Conservation (phyloP, 2,797 vertebrate genomes). For the Morelia viridis region DNA sequence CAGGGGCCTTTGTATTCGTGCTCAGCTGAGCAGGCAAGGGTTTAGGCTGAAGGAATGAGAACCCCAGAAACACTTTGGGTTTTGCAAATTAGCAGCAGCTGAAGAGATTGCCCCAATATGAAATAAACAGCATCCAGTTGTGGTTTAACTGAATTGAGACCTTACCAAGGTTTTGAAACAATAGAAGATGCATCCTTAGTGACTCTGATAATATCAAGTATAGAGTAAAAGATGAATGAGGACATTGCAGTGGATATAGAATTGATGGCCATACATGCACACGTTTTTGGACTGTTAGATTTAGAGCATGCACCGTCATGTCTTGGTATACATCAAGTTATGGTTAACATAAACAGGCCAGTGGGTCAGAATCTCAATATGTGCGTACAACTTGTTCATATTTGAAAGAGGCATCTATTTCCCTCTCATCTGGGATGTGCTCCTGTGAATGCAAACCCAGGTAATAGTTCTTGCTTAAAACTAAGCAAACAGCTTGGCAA, state of each 20-base stretch:
- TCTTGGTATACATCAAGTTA: neutral
- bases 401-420: neutral
- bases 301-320: neutral
- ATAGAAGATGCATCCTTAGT: neutral
- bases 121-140: constrained; percentile 29
- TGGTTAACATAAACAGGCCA: neutral
- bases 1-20: constrained; percentile 25
- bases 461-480: neutral
- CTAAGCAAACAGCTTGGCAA: no score
- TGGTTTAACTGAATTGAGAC: neutral
- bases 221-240: neutral
- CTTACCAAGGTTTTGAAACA: constrained; percentile 27
- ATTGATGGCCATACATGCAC: neutral
- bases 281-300: neutral
- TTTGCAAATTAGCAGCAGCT: neutral
- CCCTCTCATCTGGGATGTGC: neutral
- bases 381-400: neutral
- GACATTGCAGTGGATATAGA: neutral
- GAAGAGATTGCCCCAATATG: constrained; percentile 5
- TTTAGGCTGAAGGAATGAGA: constrained; percentile 33
- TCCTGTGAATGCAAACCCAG: neutral
- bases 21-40: neutral
- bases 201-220: neutral
- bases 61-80: constrained; percentile 3
- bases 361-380: neutral